These are phyloP conservation scores for Cydia strobilella DNA, from an alignment of 1,140 invertebrate genomes.

Conservation along the genomic window DNA sequence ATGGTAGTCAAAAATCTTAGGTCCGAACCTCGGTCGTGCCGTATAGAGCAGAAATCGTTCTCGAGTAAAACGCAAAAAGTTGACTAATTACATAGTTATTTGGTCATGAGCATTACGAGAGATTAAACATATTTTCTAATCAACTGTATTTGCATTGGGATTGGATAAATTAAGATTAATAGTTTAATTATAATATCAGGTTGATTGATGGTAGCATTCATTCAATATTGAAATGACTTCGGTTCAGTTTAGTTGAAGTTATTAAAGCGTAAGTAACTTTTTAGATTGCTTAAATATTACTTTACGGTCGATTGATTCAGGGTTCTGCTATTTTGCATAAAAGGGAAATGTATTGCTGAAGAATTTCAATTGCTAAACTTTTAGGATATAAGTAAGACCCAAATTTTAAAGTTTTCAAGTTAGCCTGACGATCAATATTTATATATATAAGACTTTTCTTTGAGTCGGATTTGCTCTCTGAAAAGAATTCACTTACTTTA, in stretches of 20 bases:
- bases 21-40: too few relatives aligned
- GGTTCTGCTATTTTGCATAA: slow-evolving; percentile 4
- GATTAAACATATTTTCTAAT: too few relatives aligned
- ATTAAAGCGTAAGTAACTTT: slow-evolving; percentile 1
- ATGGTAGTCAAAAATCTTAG: too few relatives aligned
- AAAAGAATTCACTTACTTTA: background rate
- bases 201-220: background rate
- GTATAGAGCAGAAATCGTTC: too few relatives aligned
- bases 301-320: slow-evolving; percentile 6
- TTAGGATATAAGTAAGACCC: background rate
- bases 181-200: background rate
- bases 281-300: slow-evolving; percentile 13
- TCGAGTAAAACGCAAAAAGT: too few relatives aligned
- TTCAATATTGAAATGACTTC: background rate
- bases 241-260: background rate
- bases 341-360: slow-evolving; percentile 1
- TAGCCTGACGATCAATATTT: background rate
- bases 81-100: too few relatives aligned
- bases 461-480: too few relatives aligned
- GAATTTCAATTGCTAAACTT: background rate
- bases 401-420: background rate
- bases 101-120: too few relatives aligned
- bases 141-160: too few relatives aligned
- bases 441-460: background rate
- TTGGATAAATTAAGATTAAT: too few relatives aligned